Conservation (phyloP, 2,888 invertebrate species). For the Campoplex nolae region DNA sequence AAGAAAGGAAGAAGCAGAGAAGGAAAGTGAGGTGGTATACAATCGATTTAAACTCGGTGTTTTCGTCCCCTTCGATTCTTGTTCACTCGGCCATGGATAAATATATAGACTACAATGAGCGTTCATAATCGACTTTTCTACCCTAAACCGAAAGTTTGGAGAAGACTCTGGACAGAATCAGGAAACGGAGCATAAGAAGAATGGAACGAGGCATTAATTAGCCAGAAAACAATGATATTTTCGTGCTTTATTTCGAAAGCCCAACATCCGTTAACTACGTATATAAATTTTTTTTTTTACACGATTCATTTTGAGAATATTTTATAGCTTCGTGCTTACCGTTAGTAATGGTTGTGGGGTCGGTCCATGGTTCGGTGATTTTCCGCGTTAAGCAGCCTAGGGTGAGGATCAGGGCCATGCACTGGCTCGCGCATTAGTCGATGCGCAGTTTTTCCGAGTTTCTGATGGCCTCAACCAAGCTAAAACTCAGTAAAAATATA, state of each 20-base stretch:
- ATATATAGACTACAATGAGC: constrained; percentile 42
- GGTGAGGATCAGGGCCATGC: too few relatives aligned
- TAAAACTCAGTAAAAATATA: too few relatives aligned
- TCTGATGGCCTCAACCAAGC: too few relatives aligned
- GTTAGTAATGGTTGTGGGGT: too few relatives aligned
- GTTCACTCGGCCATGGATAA: constrained; percentile 22
- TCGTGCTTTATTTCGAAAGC: neutral
- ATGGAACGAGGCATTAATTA: constrained; percentile 8
- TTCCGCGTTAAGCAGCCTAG: too few relatives aligned
- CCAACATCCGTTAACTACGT: neutral
- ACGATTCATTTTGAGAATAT: too few relatives aligned
- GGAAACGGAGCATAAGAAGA: neutral
- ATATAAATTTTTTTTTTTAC: too few relatives aligned
- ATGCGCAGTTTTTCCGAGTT: too few relatives aligned
- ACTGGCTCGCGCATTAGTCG: too few relatives aligned
- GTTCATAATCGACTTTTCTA: constrained; percentile 19
- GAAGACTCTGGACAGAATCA: neutral
- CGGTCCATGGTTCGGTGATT: too few relatives aligned
- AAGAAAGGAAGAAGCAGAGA: neutral
- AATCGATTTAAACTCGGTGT: constrained; percentile 58
- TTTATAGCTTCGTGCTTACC: too few relatives aligned
- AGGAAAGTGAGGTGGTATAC: constrained; percentile 9
- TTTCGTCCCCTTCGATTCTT: constrained; percentile 34
- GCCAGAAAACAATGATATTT: constrained; percentile 17
- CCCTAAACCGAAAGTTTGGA: constrained; percentile 10